Evolutionary conservation across 2,113 vertebrate species (phyloP), one percentile per base, ranked within the genome.

Genomic region (Corapipo altera): DNA sequence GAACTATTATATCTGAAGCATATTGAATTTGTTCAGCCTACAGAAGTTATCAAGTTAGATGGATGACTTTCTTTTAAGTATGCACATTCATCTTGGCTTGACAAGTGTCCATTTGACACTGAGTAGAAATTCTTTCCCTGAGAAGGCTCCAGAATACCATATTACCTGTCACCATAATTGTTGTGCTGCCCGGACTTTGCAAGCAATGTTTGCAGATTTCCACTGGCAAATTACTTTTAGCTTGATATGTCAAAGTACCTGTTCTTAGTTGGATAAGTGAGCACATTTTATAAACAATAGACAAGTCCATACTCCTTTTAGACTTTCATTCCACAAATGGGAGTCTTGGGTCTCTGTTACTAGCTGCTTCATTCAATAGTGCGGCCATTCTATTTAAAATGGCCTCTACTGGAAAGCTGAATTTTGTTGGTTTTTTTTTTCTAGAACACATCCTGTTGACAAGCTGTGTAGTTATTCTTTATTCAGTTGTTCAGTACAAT

Each of bases 21-120:
- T 97, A 97, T 92, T 97, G 96, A 93, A 96, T 96, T 97, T 97
- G 73, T 77, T 95, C 92, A 95, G 85, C n/a, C 73, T 86, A 91
- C 70, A 85, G 88, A 91, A 96, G 87, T 93, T 96, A 93, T 95
- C 96, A 87, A 41, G 61, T 26, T 92, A 95, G 94, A 97, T 91
- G 88, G 79, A 96, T 16, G 27, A 89, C 72, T 82, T 92, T 91
- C 92, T 94, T 92, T 96, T 91, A 93, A 93, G 91, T 67, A 89
- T 62, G 52, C 83, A 71, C 82, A 96, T 96, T 96, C 81, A 76
- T 97, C 93, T 94, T 93, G 62, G n/a, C 61, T 93, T 96, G 96
- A 96, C 94, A 96, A 96, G 66, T 93, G 96, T 96, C 94, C 95
- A 91, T 95, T 97, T 95, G 90, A 95, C 76, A 94, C 93, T 52